Evolutionary conservation across 2,888 invertebrate species (phyloP), one percentile per base, ranked within the genome.

Genomic region (Lycocerus yunnanus): DNA sequence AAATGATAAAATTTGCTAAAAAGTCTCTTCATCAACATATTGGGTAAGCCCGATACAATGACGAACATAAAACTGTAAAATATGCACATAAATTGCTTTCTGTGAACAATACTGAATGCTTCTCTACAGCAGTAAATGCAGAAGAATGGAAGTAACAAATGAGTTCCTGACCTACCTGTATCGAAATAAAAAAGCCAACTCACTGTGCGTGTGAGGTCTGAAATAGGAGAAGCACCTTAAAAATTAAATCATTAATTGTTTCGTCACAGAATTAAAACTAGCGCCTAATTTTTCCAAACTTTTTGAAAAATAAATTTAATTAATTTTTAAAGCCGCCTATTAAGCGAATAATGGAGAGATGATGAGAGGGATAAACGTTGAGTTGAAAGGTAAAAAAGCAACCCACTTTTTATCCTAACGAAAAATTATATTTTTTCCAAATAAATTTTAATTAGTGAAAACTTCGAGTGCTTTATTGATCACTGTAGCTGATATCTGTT

Each of bases 141-240:
- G 8, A 63, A 63, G 61, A 63, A 63, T 63, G 61, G n/a, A 63
- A 63, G 8, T 18, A 18, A 63, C 61, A 63, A 63, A 63, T 63
- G 61, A 63, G 61, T 63, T 63, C 61, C n/a, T 63, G 18, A 63
- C 61, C 61, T 63, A 63, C 61, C 61, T 63, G 61, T 16, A 63
- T 63, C 18, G 20, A 63, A 63, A 2, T 63, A 13, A 71, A 74
- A 68, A 15, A 27, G 74, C 74, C 63, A 27, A 21, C 66, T 74
- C 69, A 74, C 68, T 16, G 70, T 68, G 24, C 68, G 68, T 74
- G 71, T 74, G 74, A 74, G 74, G 71, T 73, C 73, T 67, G 24
- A 24, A 74, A 69, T 15, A 58, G 68, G 21, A 73, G 72, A 73
- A 73, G 67, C 73, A 74, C 74, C 74, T 67, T 74, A 70, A 69